Conservation (phyloP, 2,797 vertebrate species). For the Sebastes matsubarae region DNA sequence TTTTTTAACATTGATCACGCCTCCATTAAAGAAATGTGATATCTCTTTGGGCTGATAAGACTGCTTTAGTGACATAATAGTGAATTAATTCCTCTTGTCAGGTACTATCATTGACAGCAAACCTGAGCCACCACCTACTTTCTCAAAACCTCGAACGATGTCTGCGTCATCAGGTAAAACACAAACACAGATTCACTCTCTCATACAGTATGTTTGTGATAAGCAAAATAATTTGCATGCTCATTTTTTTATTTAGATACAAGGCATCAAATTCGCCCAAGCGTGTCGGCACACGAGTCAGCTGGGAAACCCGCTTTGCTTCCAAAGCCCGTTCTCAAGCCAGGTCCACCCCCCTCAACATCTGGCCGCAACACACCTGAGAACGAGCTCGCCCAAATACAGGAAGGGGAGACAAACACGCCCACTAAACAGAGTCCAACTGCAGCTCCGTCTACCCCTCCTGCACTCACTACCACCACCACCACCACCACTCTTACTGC, state of each 20-base stretch:
- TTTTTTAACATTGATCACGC: slow-evolving; percentile 7
- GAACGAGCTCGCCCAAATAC: slow-evolving; percentile 76
- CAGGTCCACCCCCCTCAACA: slow-evolving; percentile 63
- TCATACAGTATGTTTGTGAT: neutral
- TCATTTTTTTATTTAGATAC: slow-evolving; percentile 70
- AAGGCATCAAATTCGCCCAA: slow-evolving; percentile 79
- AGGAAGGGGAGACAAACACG: slow-evolving; percentile 63
- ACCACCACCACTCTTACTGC: slow-evolving; percentile 17
- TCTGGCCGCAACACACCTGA: slow-evolving; percentile 78
- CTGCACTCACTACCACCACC: slow-evolving; percentile 11
- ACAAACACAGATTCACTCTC: neutral
- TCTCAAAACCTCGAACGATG: slow-evolving; percentile 93
- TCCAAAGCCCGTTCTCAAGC: slow-evolving; percentile 83
- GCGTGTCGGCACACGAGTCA: slow-evolving; percentile 78
- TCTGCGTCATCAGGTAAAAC: slow-evolving; percentile 92
- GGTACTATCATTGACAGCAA: slow-evolving; percentile 96
- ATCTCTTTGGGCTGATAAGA: slow-evolving; percentile 5
- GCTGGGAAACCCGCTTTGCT: slow-evolving; percentile 81
- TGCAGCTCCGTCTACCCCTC: neutral
- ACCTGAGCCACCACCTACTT: slow-evolving; percentile 85
- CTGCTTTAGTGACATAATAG: neutral
- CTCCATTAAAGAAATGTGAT: slow-evolving; percentile 17
- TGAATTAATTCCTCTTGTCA: slow-evolving; percentile 56
- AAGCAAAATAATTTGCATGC: neutral
- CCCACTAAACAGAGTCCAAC: slow-evolving; percentile 51